Conservation (phyloP, 2,888 invertebrate species). For the Volucella bombylans region DNA sequence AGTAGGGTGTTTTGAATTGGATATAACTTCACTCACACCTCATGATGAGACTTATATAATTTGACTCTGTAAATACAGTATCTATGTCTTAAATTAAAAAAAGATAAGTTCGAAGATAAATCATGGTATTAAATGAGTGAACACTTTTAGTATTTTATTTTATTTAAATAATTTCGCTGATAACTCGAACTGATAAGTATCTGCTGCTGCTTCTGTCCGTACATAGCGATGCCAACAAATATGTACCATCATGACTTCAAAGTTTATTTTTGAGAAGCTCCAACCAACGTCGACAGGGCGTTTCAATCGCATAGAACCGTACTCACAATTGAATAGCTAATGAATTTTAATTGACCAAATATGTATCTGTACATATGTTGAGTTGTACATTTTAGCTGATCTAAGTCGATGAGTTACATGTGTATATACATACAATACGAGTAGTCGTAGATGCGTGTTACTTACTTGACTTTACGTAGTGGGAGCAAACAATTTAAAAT, state of each 20-base stretch:
- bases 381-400: not conserved
- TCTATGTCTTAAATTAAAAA: conserved; percentile 1
- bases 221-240: not conserved
- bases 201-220: not conserved
- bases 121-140: conserved; percentile 13
- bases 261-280: not conserved
- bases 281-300: conserved; percentile 5
- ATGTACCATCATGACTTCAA: conserved; percentile 16
- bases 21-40: not conserved
- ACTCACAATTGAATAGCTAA: conserved; percentile 50
- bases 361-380: not conserved
- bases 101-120: conserved; percentile 19
- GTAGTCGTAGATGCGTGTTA: conserved; percentile 4
- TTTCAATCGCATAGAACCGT: conserved; percentile 36
- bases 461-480: too few relatives aligned
- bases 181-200: conserved; percentile 33
- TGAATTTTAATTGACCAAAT: conserved; percentile 63
- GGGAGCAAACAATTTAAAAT: conserved; percentile 6
- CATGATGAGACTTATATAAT: conserved; percentile 35
- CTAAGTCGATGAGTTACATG: not conserved
- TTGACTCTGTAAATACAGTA: conserved; percentile 30
- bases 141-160: not conserved
- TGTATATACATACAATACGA: not conserved
- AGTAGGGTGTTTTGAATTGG: not conserved
- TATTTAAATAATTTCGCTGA: conserved; percentile 36